Evolutionary conservation across 2,888 invertebrate species (phyloP).

Genomic region (Apamea epomidion): DNA sequence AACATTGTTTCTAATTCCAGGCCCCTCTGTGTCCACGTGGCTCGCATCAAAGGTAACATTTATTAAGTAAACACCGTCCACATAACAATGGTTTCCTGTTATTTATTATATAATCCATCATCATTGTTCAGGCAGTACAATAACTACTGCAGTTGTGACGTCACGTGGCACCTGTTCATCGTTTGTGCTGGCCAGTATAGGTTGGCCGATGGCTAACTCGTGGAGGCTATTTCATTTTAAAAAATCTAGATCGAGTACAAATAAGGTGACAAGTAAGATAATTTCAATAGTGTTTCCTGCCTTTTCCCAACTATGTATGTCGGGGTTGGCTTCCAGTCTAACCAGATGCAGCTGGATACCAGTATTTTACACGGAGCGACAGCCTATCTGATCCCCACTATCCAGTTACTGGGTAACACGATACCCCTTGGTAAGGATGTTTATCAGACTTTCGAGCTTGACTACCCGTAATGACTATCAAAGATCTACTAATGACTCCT

Average conservation of each 20-base stretch:
- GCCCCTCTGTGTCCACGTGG: slow-evolving; percentile 2
- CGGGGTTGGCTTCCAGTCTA: too few relatives aligned
- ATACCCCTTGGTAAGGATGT: too few relatives aligned
- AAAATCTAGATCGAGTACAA: neutral
- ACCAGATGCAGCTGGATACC: too few relatives aligned
- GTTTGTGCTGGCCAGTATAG: neutral
- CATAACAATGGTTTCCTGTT: slow-evolving; percentile 29
- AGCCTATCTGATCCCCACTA: too few relatives aligned
- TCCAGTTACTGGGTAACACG: too few relatives aligned
- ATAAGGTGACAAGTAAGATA: neutral
- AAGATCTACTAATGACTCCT: too few relatives aligned
- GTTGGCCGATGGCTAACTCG: neutral
- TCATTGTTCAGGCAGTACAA: slow-evolving; percentile 35
- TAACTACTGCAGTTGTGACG: slow-evolving; percentile 20
- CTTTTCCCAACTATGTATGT: too few relatives aligned
- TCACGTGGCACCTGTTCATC: slow-evolving; percentile 6
- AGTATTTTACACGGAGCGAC: too few relatives aligned
- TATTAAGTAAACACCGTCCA: slow-evolving; percentile 5
- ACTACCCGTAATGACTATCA: too few relatives aligned
- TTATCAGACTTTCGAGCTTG: too few relatives aligned
- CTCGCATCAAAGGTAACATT: neutral
- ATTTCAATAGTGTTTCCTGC: neutral
- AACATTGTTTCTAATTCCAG: slow-evolving; percentile 3
- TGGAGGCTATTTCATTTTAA: neutral
- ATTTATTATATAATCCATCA: slow-evolving; percentile 38